A percentile compares a stretch with the other conserved stretches of the same genome.
Conservation (phyloP, 1,140 invertebrate species). For the Nebria ingens region DNA sequence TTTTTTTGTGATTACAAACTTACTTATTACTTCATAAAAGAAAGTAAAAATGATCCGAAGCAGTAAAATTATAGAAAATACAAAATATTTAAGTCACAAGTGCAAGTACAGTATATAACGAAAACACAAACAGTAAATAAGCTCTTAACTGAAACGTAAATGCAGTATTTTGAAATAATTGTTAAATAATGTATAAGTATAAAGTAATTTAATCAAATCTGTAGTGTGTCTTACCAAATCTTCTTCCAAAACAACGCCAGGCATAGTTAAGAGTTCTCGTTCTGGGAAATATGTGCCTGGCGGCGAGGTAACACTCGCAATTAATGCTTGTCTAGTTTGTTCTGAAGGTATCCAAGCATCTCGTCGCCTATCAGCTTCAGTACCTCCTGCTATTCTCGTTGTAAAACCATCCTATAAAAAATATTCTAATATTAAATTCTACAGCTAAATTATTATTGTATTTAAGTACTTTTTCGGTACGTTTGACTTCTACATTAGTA, state of each 20-base stretch:
- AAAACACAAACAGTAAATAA: too few species aligned
- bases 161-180: too few species aligned
- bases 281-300: constrained; percentile 57
- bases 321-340: constrained; percentile 49
- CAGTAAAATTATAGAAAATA: too few species aligned
- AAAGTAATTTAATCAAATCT: too few species aligned
- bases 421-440: constrained; percentile 9
- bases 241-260: constrained; percentile 56
- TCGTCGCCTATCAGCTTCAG: constrained; percentile 50
- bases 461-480: constrained; percentile 10
- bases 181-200: too few species aligned
- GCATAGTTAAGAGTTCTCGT: constrained; percentile 58
- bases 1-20: too few species aligned
- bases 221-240: constrained; percentile 43
- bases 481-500: background rate
- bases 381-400: constrained; percentile 35
- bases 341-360: constrained; percentile 69
- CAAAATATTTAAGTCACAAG: too few species aligned
- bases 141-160: too few species aligned
- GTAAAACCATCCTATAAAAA: constrained; percentile 29
- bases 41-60: too few species aligned
- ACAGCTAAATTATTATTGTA: constrained; percentile 4
- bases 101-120: too few species aligned
- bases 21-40: too few species aligned
- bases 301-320: constrained; percentile 48